These are phyloP conservation scores for Channallabes apus DNA, from an alignment of 2,797 vertebrate species.

Conservation along the genomic window DNA sequence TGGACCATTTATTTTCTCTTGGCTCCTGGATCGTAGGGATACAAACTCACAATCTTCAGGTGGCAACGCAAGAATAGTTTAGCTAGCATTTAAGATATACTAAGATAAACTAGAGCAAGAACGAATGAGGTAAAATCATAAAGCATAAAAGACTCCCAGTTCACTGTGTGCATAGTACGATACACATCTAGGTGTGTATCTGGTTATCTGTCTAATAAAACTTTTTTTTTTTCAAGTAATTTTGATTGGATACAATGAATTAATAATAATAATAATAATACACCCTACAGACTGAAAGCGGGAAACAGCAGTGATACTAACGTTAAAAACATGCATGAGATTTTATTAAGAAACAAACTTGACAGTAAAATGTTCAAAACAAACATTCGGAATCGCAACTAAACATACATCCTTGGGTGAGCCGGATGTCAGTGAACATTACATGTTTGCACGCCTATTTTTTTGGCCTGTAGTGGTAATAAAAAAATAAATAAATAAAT, in stretches of 20 bases:
- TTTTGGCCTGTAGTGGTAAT: neutral
- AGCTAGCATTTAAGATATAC: neutral
- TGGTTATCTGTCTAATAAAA: neutral
- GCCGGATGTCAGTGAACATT: neutral
- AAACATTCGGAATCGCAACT: neutral
- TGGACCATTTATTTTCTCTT: neutral
- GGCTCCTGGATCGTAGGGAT: neutral
- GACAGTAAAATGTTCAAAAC: neutral
- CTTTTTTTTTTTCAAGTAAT: neutral
- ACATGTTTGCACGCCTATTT: too few species aligned
- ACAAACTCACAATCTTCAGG: neutral
- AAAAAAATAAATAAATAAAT: too few species aligned
- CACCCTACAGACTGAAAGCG: neutral
- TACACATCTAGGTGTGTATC: neutral
- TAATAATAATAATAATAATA: too few species aligned
- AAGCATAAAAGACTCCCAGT: neutral
- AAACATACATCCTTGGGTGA: conserved; percentile 6
- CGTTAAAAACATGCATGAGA: neutral
- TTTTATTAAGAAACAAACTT: neutral
- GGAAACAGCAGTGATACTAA: neutral
- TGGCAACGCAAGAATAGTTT: neutral
- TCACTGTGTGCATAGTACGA: neutral
- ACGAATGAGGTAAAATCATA: too few species aligned
- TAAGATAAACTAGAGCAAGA: neutral
- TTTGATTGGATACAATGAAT: neutral